Evolutionary conservation across 2,113 vertebrate species (phyloP).

Genomic region (Heterochromis multidens): DNA sequence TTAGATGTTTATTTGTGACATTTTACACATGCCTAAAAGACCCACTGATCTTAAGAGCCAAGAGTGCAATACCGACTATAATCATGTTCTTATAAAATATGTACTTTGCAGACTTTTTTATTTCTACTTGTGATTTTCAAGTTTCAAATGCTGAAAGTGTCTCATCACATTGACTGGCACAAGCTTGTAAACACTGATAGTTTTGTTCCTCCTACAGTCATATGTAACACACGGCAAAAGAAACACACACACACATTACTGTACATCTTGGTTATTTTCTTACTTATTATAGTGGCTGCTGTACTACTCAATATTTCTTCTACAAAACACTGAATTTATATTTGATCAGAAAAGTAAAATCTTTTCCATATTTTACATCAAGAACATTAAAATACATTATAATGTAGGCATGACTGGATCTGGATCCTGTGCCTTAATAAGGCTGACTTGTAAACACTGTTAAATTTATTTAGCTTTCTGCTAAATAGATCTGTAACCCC

Average conservation of each 20-base stretch:
- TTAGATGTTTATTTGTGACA: conserved; percentile 39
- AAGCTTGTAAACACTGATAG: not conserved
- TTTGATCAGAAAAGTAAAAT: not conserved
- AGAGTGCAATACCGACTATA: conserved; percentile 23
- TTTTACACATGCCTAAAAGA: conserved; percentile 20
- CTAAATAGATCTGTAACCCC: too few species aligned
- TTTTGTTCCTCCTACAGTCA: not conserved
- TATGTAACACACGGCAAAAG: not conserved
- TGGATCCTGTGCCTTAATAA: not conserved
- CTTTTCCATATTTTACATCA: not conserved
- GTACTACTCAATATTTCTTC: not conserved
- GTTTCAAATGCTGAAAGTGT: not conserved
- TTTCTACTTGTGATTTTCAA: not conserved
- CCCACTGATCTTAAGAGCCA: not conserved
- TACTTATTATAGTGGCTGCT: not conserved
- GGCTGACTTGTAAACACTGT: not conserved
- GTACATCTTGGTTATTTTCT: not conserved
- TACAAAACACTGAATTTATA: not conserved
- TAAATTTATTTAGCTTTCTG: not conserved
- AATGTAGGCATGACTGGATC: not conserved
- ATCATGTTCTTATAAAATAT: not conserved
- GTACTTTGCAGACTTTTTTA: not conserved
- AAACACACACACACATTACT: not conserved
- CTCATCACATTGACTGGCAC: not conserved
- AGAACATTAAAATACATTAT: not conserved